These are phyloP conservation scores for Peromyscus leucopus DNA, from an alignment of 2,113 vertebrate genomes.

Conservation along the genomic window DNA sequence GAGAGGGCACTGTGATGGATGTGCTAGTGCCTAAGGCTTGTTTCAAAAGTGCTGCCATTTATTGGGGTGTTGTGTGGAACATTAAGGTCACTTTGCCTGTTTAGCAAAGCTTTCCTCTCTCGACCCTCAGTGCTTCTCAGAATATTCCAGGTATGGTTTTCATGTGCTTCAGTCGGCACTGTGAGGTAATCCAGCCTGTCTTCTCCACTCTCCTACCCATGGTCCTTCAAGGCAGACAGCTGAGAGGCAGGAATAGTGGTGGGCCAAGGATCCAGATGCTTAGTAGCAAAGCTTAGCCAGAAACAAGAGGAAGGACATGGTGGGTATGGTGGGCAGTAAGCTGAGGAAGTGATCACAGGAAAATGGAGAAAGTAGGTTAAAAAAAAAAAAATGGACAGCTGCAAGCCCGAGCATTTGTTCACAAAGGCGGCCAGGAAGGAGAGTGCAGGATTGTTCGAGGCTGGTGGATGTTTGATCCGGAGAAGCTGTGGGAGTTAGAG, in stretches of 20 bases:
- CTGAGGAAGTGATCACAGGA: neutral
- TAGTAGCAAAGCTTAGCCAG: neutral
- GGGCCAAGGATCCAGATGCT: accelerated
- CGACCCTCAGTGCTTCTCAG: neutral
- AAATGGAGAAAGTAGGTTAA: neutral
- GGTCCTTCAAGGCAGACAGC: neutral
- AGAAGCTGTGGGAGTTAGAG: neutral
- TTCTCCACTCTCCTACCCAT: neutral
- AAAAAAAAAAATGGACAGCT: neutral
- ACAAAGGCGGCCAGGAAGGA: accelerated
- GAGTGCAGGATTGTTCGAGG: neutral
- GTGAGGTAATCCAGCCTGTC: neutral
- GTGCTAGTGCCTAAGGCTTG: accelerated
- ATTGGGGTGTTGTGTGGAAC: neutral
- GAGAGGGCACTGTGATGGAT: neutral
- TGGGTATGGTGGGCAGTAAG: neutral
- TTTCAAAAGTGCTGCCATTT: neutral
- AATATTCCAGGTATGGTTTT: neutral
- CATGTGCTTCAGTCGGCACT: neutral
- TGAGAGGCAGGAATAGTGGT: neutral
- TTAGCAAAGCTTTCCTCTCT: neutral
- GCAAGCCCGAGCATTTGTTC: neutral
- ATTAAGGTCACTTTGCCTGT: neutral
- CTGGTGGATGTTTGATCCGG: neutral
- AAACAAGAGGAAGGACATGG: neutral